These are phyloP conservation scores for Drosophila tani DNA, from an alignment of 1,140 invertebrate genomes.

Conservation along the genomic window DNA sequence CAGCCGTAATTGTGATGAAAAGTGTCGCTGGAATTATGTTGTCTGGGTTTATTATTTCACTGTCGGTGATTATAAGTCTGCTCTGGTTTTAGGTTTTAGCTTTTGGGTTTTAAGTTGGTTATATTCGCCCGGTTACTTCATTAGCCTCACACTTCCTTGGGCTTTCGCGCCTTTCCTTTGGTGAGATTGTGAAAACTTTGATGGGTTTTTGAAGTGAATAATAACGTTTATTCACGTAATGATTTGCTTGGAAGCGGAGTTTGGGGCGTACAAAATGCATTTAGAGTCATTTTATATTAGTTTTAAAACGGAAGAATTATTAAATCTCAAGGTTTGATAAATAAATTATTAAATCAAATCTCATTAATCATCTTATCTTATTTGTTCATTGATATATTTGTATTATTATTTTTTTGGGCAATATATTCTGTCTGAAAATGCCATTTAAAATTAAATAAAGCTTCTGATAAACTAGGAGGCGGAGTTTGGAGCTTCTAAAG, in stretches of 20 bases:
- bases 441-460: no score
- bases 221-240: slow-evolving; percentile 2
- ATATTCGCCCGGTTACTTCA: slow-evolving; percentile 21
- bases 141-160: slow-evolving; percentile 15
- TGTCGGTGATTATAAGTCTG: neutral
- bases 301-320: no score
- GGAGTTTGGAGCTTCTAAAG: no score
- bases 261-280: no score
- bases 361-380: no score
- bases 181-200: neutral
- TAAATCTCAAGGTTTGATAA: no score
- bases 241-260: neutral
- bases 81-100: neutral
- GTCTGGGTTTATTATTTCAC: slow-evolving; percentile 28
- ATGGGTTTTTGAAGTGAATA: slow-evolving; percentile 6
- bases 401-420: no score
- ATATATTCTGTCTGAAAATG: no score
- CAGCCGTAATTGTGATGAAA: slow-evolving; percentile 29
- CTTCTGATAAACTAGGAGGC: no score
- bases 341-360: no score
- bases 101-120: neutral
- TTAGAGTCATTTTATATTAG: neutral
- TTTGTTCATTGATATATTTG: no score
- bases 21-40: slow-evolving; percentile 41
- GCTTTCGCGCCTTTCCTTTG: neutral